These are phyloP conservation scores for Rafetus swinhoei DNA, from an alignment of 2,113 vertebrate species.

Conservation along the genomic window DNA sequence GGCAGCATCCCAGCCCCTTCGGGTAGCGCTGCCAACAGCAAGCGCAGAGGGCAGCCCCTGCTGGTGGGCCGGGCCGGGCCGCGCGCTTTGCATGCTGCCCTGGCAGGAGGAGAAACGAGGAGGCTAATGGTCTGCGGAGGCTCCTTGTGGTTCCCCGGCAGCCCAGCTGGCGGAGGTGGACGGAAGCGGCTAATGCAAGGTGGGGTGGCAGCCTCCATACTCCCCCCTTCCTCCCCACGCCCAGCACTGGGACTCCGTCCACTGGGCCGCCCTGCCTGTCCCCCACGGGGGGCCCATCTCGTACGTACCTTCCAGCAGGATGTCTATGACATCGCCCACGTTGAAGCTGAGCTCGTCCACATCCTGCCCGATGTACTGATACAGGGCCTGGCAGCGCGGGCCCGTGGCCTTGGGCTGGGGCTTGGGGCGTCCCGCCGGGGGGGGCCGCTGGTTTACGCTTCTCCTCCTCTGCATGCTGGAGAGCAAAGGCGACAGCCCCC, in stretches of 20 bases:
- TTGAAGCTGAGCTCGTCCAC: conserved; percentile 96
- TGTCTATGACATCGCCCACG: conserved; percentile 87
- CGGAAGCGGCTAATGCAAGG: background rate
- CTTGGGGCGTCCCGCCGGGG: conserved; percentile 84
- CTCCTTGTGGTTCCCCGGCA: background rate
- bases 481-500: background rate
- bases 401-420: conserved; percentile 75
- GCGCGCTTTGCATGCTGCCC: background rate
- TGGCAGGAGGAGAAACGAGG: background rate
- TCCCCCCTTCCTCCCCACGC: background rate
- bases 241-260: background rate
- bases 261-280: background rate
- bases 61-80: too few species aligned
- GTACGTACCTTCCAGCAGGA: conserved; percentile 89
- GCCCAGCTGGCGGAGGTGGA: background rate
- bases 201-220: too few species aligned
- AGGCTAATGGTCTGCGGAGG: background rate
- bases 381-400: conserved; percentile 88
- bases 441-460: conserved; percentile 86
- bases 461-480: conserved; percentile 89
- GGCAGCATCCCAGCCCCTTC: background rate
- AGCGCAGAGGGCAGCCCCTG: too few species aligned
- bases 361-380: conserved; percentile 93
- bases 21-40: background rate
- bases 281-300: accelerated